A percentile compares a stretch with the other conserved stretches of the same genome.
Conservation (phyloP, 2,888 invertebrate species). For the Caenorhabditis sp. region DNA sequence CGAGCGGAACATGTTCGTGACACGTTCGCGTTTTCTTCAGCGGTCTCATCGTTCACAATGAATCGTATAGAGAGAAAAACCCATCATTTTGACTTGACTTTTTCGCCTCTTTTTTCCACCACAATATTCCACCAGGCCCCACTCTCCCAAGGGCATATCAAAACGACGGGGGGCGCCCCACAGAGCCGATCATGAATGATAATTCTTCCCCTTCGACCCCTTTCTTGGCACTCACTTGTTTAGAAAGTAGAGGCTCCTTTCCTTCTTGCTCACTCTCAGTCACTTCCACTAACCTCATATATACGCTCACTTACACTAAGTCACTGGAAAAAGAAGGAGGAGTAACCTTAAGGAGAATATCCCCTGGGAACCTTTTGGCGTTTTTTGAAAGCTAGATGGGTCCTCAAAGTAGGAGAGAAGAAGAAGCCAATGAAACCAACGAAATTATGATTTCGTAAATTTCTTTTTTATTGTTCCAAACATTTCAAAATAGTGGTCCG, state of each 20-base stretch:
- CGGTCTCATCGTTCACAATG: conserved; percentile 53
- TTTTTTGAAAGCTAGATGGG: conserved; percentile 34
- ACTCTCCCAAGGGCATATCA: conserved; percentile 68
- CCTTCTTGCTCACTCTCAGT: conserved; percentile 41
- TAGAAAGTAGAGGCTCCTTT: neutral
- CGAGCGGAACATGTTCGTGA: conserved; percentile 49
- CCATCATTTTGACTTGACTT: conserved; percentile 60
- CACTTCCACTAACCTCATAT: conserved; percentile 58
- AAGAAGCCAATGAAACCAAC: conserved; percentile 1
- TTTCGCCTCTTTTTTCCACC: conserved; percentile 35
- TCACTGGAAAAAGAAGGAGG: conserved; percentile 6
- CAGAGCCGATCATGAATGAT: conserved; percentile 67
- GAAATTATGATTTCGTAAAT: conserved; percentile 34
- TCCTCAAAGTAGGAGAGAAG: conserved; percentile 5
- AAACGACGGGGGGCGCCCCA: conserved; percentile 23
- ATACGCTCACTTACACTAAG: conserved; percentile 43
- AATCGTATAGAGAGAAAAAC: conserved; percentile 63
- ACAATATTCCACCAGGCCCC: neutral
- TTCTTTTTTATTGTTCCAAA: neutral
- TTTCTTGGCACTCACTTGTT: conserved; percentile 18
- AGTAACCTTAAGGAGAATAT: conserved; percentile 39
- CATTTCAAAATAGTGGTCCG: neutral
- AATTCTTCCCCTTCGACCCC: conserved; percentile 46
- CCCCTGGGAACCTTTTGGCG: conserved; percentile 46
- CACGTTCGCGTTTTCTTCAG: conserved; percentile 38